Evolutionary conservation across 1,140 invertebrate genomes (phyloP).

Genomic region (Drosophila persimilis): DNA sequence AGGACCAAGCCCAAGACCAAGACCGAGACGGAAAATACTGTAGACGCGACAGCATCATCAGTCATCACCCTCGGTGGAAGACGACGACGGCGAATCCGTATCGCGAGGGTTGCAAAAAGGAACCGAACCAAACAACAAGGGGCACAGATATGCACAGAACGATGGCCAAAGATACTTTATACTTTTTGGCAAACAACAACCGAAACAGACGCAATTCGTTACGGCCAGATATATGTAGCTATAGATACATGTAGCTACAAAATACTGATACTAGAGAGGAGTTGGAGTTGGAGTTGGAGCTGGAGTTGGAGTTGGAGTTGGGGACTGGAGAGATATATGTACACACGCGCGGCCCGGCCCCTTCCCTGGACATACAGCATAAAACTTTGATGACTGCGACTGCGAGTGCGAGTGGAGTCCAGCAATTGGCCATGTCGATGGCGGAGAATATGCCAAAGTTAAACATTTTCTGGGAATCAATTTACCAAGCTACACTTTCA

Average conservation of each 20-base stretch:
- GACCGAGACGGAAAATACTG: slow-evolving; percentile 2
- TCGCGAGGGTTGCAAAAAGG: slow-evolving; percentile 71
- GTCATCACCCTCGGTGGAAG: slow-evolving; percentile 74
- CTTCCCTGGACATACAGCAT: slow-evolving; percentile 47
- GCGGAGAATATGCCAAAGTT: slow-evolving; percentile 46
- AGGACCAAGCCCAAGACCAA: background rate
- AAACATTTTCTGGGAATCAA: slow-evolving; percentile 73
- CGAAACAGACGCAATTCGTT: slow-evolving; percentile 71
- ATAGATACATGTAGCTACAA: slow-evolving; percentile 42
- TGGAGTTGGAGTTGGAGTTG: slow-evolving; percentile 1
- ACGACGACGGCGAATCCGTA: slow-evolving; percentile 21
- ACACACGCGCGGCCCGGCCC: slow-evolving; percentile 18
- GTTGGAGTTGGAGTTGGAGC: slow-evolving; percentile 2
- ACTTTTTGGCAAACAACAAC: slow-evolving; percentile 63
- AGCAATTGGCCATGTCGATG: slow-evolving; percentile 43
- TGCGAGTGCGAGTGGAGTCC: slow-evolving; percentile 21
- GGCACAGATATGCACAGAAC: slow-evolving; percentile 40
- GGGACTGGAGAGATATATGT: slow-evolving; percentile 21
- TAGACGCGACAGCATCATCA: slow-evolving; percentile 67
- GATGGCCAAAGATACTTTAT: slow-evolving; percentile 59
- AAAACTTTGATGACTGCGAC: slow-evolving; percentile 54
- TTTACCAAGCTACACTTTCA: slow-evolving; percentile 78
- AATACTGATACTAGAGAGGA: slow-evolving; percentile 16
- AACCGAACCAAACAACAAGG: slow-evolving; percentile 17
- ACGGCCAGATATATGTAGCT: slow-evolving; percentile 66